phyloP scores from a whole-genome alignment of 2,888 invertebrate species.

The Sphinx pinastri region DNA sequence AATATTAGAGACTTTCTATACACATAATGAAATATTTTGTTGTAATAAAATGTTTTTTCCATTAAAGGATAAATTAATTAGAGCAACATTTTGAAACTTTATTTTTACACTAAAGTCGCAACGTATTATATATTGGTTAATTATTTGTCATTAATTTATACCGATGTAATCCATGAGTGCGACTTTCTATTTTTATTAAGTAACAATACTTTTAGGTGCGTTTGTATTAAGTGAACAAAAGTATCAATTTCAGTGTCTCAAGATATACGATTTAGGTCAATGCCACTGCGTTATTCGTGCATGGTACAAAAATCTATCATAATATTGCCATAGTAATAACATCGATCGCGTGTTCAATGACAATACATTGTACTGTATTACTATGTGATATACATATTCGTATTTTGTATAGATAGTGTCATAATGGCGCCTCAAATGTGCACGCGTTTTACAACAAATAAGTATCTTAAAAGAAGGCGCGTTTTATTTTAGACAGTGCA shows the following conservation, averaged over 20 bases:
- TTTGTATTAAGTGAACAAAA: neutral
- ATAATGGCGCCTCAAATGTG: constrained; percentile 8
- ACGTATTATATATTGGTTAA: neutral
- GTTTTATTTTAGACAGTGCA: constrained; percentile 10
- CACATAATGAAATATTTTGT: neutral
- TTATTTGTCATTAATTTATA: neutral
- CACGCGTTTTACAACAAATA: constrained; percentile 7
- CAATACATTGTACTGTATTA: constrained; percentile 15
- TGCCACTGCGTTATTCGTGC: constrained; percentile 3
- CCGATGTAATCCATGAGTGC: neutral
- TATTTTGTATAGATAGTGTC: neutral
- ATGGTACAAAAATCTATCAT: neutral
- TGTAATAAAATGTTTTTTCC: neutral
- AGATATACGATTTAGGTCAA: constrained; percentile 3
- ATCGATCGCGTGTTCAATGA: constrained; percentile 24
- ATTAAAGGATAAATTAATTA: neutral
- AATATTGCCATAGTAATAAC: neutral
- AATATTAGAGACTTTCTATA: neutral
- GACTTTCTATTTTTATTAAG: neutral
- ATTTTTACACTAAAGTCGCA: neutral
- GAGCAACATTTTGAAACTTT: neutral
- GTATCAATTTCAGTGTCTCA: too few species aligned
- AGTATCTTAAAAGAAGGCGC: too few species aligned
- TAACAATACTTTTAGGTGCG: constrained; percentile 4
- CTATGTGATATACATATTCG: constrained; percentile 8